Conservation (phyloP, 2,113 vertebrate species). For the Chloropsis hardwickii region DNA sequence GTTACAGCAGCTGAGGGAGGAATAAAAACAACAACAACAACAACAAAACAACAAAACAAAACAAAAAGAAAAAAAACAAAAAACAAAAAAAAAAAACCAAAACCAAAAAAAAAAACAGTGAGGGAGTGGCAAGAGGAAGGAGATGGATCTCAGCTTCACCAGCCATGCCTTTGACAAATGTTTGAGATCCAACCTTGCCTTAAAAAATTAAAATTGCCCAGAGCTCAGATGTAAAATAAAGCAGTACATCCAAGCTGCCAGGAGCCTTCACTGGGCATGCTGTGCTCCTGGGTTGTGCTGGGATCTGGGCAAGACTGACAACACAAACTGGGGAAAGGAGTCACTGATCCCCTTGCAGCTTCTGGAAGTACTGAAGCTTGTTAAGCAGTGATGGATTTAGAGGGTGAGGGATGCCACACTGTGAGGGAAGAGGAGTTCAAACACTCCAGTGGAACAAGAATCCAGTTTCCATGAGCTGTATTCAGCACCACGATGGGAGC, state of each 20-base stretch:
- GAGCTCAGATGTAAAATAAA: constrained; percentile 7
- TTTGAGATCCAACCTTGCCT: neutral
- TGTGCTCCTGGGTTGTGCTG: neutral
- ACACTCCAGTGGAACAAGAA: neutral
- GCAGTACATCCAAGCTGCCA: neutral
- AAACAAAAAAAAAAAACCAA: no score
- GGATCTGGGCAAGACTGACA: neutral
- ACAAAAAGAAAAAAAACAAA: neutral
- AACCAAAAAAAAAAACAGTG: neutral
- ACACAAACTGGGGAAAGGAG: neutral
- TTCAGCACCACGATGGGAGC: neutral
- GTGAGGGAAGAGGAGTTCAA: neutral
- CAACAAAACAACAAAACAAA: no score
- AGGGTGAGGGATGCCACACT: neutral
- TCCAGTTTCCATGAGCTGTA: neutral
- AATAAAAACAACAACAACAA: no score
- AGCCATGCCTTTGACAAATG: neutral
- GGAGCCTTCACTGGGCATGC: fast-evolving
- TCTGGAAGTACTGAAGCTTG: neutral
- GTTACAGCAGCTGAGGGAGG: neutral
- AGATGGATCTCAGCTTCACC: neutral
- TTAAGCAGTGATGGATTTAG: neutral
- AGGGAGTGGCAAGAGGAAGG: neutral
- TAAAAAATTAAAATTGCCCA: constrained; percentile 23
- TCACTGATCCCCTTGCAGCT: neutral